A percentile compares a stretch with the other conserved stretches of the same genome.
These are phyloP conservation scores for Carpatolechia fugitivella DNA, from an alignment of 2,888 invertebrate genomes.

Conservation along the genomic window DNA sequence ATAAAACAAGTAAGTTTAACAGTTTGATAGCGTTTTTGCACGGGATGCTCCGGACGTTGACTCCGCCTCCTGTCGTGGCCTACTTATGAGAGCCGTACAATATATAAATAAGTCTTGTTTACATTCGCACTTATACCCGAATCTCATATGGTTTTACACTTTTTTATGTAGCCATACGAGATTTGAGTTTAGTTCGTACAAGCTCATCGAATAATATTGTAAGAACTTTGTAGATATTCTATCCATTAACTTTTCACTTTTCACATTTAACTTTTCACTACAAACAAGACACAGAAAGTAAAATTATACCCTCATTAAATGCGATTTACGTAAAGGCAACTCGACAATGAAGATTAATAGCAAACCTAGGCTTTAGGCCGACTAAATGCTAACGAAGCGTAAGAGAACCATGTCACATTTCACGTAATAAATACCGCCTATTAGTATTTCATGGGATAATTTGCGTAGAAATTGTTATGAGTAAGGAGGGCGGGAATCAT, in stretches of 20 bases:
- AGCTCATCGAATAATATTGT: no score
- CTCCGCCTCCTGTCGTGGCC: slow-evolving; percentile 46
- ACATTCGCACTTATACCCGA: neutral
- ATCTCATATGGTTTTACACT: no score
- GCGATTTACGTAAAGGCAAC: neutral
- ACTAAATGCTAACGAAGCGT: neutral
- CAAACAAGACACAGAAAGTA: slow-evolving; percentile 15
- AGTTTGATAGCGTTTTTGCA: slow-evolving; percentile 47
- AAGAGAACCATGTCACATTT: neutral
- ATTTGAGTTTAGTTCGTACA: no score
- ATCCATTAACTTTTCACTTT: no score
- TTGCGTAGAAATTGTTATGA: slow-evolving; percentile 2
- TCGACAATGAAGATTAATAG: slow-evolving; percentile 1
- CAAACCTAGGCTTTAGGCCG: neutral
- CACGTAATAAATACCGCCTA: neutral
- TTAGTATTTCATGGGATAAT: neutral
- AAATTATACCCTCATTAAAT: slow-evolving; percentile 34
- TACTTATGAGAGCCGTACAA: slow-evolving; percentile 32
- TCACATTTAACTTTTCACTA: no score
- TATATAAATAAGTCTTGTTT: slow-evolving; percentile 15
- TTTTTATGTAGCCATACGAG: no score
- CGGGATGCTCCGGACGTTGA: slow-evolving; percentile 36
- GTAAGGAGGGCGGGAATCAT: slow-evolving; percentile 46
- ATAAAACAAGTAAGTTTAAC: slow-evolving; percentile 53
- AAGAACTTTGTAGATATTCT: no score